phyloP scores from a whole-genome alignment of 2,113 vertebrate genomes.

The Zootoca vivipara region DNA sequence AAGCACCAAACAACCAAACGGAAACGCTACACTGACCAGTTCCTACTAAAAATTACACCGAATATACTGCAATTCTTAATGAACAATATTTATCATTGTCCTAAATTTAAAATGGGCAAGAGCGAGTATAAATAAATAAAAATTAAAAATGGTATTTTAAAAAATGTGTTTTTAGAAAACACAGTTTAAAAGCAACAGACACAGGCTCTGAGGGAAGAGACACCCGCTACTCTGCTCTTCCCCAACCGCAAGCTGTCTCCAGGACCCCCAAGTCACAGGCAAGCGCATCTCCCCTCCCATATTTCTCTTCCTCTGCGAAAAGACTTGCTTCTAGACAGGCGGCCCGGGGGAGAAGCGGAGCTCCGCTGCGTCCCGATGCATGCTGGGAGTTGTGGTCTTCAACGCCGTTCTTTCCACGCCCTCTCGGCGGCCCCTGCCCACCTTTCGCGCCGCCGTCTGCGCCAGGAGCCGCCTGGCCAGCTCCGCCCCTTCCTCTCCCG shows the following conservation, averaged over 20 bases:
- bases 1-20: background rate
- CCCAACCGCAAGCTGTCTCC: no score
- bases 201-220: no score
- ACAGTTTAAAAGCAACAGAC: background rate
- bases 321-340: no score
- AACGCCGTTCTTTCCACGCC: no score
- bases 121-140: background rate
- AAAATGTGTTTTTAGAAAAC: background rate
- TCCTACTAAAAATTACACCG: background rate
- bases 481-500: slow-evolving; percentile 42
- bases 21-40: background rate
- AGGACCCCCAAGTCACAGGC: background rate
- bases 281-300: background rate
- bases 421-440: no score
- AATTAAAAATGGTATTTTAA: background rate
- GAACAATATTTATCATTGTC: background rate
- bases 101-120: background rate
- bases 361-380: background rate
- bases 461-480: slow-evolving; percentile 1
- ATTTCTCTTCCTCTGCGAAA: background rate
- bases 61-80: no score
- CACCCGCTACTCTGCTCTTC: background rate
- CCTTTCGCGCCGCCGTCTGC: background rate
- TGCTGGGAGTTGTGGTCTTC: background rate
- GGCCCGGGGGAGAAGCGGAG: background rate